Evolutionary conservation across 2,888 invertebrate species (phyloP), one percentile per base, ranked within the genome.

Genomic region (Lottia gigantea): DNA sequence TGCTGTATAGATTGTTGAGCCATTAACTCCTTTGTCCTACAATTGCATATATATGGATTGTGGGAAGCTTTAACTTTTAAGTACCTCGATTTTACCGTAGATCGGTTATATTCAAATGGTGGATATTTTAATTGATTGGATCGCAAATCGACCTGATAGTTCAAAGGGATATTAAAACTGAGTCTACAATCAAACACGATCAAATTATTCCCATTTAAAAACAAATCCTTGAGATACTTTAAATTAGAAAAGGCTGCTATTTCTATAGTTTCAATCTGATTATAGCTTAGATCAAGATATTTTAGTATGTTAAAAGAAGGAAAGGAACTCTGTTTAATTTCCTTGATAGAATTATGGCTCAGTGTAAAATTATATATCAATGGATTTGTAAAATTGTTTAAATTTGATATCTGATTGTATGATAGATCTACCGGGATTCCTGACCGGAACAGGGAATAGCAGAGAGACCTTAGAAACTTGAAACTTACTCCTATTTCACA

Each of bases 11-110:
- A 45, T 16, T 16, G 14, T 46, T 31, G 16, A 23, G 2, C 15
- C 23, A n/a, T 16, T 16, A 46, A 46, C 15, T 45, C 40, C 6
- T 65, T 45, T 45, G 45, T 19, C 7, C 15, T 46, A 45, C 65
- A 65, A 45, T 65, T 46, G 23, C 65, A 65, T 11, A 65, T 23
- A 46, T n/a, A 65, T 16, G 65, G 46, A 45, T 65, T 65, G 26
- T 65, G 6, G 14, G 65, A 16, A n/a, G 46, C 46, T 15, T 15
- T 45, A 16, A 65, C 26, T 46, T 46, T 46, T n/a, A 46, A 19
- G 15, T 19, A 15, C 0, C 40, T 40, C 1, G 40, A 8, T 1
- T 3, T 3, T 40, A 6, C 40, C 11, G 40, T 6, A 40, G 7
- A 8, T 40, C n/a, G 65, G 7, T 15, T 14, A 19, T 45, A 12